Conservation (phyloP, 2,888 invertebrate species). For the Coelinius sp. region DNA sequence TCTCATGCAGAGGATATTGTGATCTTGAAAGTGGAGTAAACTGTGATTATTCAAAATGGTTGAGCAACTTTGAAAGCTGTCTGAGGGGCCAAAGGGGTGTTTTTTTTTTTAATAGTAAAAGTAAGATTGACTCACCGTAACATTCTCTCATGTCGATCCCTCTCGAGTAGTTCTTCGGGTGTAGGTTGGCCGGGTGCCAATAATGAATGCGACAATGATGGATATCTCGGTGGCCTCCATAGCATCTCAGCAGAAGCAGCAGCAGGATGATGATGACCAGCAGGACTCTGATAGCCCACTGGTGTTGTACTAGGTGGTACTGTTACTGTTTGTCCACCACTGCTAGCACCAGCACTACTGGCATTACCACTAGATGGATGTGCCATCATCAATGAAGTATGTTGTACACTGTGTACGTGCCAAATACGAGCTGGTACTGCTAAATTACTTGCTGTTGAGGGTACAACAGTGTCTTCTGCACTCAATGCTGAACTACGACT, state of each 20-base stretch:
- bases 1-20: not conserved
- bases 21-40: not conserved
- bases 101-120: not conserved
- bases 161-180: constrained; percentile 73
- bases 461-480: constrained; percentile 76
- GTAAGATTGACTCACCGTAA: constrained; percentile 73
- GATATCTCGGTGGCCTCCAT: constrained; percentile 71
- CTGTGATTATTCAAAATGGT: not conserved
- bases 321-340: constrained; percentile 28
- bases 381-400: constrained; percentile 76
- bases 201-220: constrained; percentile 73
- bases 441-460: constrained; percentile 62
- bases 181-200: constrained; percentile 70
- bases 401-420: constrained; percentile 77
- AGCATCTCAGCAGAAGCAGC: constrained; percentile 63
- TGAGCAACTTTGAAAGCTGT: not conserved
- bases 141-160: constrained; percentile 80
- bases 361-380: constrained; percentile 66
- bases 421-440: constrained; percentile 65
- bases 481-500: constrained; percentile 83
- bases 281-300: constrained; percentile 60
- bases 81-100: no score
- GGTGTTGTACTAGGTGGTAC: constrained; percentile 61
- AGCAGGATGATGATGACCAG: constrained; percentile 58
- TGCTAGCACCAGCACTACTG: not conserved